Percentiles rank a stretch among this genome's conserved stretches.
Evolutionary conservation across 37 sponge, comb jelly and placozoan species (phyloP).

Genomic region (Theonella swinhoei): DNA sequence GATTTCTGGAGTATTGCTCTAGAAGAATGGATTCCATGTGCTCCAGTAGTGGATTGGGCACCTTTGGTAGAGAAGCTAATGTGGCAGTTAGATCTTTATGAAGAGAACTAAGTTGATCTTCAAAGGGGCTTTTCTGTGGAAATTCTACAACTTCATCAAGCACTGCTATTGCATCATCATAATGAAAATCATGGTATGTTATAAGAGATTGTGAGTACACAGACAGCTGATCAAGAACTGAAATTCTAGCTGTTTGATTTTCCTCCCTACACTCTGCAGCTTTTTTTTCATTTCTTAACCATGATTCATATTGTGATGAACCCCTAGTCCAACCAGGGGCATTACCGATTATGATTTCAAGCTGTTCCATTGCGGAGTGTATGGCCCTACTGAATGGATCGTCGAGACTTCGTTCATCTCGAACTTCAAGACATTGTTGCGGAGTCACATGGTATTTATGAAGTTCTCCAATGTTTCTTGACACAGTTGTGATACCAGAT

Average conservation of each 20-base stretch:
- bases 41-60: conserved; percentile 55
- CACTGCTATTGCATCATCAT: conserved; percentile 51
- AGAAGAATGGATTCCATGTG: conserved; percentile 10
- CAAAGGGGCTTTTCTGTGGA: neutral
- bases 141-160: conserved; percentile 2
- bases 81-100: conserved; percentile 3
- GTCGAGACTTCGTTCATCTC: conserved; percentile 4
- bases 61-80: conserved; percentile 8
- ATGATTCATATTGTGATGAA: conserved; percentile 13
- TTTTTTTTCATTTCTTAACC: conserved; percentile 19
- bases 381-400: neutral
- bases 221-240: conserved; percentile 13
- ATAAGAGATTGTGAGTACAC: conserved; percentile 26
- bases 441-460: conserved; percentile 6
- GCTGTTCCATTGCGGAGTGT: conserved; percentile 7
- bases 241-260: conserved; percentile 12
- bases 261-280: conserved; percentile 5
- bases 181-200: conserved; percentile 42
- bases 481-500: conserved; percentile 53
- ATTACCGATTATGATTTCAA: neutral
- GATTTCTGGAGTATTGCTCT: conserved; percentile 1
- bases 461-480: conserved; percentile 42
- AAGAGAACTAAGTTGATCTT: neutral
- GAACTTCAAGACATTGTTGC: neutral
- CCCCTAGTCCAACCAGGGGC: neutral